These are phyloP conservation scores for Lasiurus cinereus DNA, from an alignment of 2,113 vertebrate species.

Conservation along the genomic window DNA sequence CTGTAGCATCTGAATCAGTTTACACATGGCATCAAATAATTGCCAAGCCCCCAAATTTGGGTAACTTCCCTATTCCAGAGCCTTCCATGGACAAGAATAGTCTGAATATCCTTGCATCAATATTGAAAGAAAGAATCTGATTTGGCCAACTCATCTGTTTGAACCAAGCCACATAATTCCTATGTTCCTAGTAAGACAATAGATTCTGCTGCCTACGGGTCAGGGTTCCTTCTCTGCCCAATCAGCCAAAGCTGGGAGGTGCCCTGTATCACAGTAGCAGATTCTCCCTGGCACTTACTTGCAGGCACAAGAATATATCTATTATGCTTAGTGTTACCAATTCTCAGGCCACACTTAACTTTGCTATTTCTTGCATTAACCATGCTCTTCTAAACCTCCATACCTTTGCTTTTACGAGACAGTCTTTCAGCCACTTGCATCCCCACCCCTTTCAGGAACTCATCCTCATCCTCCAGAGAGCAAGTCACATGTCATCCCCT, in stretches of 20 bases:
- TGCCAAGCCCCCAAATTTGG: background rate
- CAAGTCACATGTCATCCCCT: background rate
- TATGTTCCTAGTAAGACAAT: background rate
- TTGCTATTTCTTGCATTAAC: background rate
- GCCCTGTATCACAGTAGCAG: background rate
- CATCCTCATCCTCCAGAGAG: background rate
- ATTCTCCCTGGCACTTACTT: too few species aligned
- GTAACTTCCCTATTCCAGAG: background rate
- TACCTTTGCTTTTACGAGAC: background rate
- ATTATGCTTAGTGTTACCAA: background rate
- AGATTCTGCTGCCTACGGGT: background rate
- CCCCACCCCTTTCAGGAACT: background rate
- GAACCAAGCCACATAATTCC: background rate
- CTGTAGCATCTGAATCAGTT: background rate
- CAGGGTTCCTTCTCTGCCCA: background rate
- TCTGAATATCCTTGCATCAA: background rate
- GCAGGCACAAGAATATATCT: rapidly evolving
- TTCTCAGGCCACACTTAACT: background rate
- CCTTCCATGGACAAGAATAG: background rate
- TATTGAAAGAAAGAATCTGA: background rate
- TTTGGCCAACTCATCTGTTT: background rate
- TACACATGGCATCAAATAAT: background rate
- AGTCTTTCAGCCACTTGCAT: background rate
- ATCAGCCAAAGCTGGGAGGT: background rate
- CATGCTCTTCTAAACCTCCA: background rate